Percentiles rank a stretch among this genome's conserved stretches.
Evolutionary conservation across 2,113 vertebrate genomes (phyloP).

Genomic region (Diphyllodes magnificus): DNA sequence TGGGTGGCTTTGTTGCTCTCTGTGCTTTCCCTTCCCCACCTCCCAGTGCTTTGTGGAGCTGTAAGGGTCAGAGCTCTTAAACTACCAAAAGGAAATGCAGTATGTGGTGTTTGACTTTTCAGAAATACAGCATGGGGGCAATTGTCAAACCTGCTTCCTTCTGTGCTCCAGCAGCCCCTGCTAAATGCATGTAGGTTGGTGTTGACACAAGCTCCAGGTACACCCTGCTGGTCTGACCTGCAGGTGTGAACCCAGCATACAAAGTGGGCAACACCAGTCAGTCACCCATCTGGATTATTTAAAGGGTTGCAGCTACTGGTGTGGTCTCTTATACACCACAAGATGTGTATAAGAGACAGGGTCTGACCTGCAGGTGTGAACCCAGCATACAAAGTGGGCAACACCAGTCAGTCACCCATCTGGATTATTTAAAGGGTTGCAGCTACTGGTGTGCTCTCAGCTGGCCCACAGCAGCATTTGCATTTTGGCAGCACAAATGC

Average conservation of each 20-base stretch:
- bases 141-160: neutral
- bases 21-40: neutral
- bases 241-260: neutral
- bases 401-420: neutral
- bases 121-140: neutral
- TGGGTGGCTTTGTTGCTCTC: neutral
- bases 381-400: rapidly evolving
- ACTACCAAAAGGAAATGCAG: neutral
- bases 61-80: neutral
- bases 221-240: neutral
- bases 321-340: too few species aligned
- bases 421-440: neutral
- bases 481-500: neutral
- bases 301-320: neutral
- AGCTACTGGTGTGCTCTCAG: neutral
- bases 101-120: neutral
- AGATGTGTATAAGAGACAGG: too few species aligned
- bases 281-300: neutral
- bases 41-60: neutral
- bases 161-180: neutral
- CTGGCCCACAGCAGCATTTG: neutral
- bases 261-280: neutral
- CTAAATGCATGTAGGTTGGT: neutral
- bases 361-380: neutral
- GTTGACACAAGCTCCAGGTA: neutral